A percentile compares a stretch with the other conserved stretches of the same genome.
phyloP scores from a whole-genome alignment of 2,888 invertebrate genomes.

The Tetragnatha montana region DNA sequence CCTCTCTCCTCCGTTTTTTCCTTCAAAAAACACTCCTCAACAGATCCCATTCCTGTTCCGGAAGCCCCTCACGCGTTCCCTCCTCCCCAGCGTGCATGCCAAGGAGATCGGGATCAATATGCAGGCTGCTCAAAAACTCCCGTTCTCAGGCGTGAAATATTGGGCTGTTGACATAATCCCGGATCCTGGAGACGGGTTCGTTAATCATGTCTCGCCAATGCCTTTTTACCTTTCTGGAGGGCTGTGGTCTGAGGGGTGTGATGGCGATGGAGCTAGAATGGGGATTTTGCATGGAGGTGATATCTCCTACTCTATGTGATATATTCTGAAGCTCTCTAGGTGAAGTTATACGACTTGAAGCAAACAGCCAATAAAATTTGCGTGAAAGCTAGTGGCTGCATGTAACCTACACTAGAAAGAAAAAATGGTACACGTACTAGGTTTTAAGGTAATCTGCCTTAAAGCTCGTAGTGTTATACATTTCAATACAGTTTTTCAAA shows the following conservation, averaged over 20 bases:
- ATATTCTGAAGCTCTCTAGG: no score
- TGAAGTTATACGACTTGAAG: no score
- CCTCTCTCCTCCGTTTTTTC: not conserved
- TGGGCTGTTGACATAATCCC: slow-evolving; percentile 47
- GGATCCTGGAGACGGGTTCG: slow-evolving; percentile 13
- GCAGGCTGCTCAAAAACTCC: slow-evolving; percentile 41
- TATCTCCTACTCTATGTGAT: no score
- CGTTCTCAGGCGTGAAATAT: slow-evolving; percentile 40
- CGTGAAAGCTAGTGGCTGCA: no score
- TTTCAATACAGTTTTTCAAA: no score
- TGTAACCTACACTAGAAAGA: no score
- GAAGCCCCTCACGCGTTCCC: not conserved
- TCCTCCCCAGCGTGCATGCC: not conserved
- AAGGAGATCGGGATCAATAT: slow-evolving; percentile 28
- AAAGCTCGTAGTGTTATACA: no score
- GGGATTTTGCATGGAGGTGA: not conserved
- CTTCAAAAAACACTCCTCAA: not conserved
- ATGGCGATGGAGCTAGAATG: not conserved
- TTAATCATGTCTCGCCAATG: slow-evolving; percentile 23
- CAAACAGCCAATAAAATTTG: no score
- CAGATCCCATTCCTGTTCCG: not conserved
- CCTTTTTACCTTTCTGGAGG: not conserved
- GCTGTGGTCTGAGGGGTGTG: not conserved
- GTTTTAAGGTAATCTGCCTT: no score
- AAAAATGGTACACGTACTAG: no score